Percentiles rank a stretch among this genome's conserved stretches.
phyloP scores from a whole-genome alignment of 2,797 vertebrate genomes.

The Propithecus deckenii region DNA sequence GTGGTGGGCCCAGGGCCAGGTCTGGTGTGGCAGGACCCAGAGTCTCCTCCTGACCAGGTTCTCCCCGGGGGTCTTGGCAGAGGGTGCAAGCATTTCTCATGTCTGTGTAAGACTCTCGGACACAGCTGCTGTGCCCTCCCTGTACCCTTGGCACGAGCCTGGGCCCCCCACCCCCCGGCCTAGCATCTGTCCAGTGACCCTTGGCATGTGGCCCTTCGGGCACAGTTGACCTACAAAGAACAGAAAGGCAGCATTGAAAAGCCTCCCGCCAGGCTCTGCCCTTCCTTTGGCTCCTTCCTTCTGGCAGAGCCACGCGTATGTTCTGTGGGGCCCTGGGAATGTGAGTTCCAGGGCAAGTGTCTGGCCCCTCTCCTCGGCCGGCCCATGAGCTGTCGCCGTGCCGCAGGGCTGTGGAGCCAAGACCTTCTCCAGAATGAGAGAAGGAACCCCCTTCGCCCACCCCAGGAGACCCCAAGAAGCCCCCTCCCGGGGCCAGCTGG shows the following conservation, averaged over 20 bases:
- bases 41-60: background rate
- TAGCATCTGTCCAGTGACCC: background rate
- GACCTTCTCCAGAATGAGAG: background rate
- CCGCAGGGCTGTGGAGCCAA: background rate
- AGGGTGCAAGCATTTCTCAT: background rate
- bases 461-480: background rate
- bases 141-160: too few relatives aligned
- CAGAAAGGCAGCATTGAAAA: background rate
- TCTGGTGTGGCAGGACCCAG: rapidly evolving
- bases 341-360: background rate
- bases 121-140: background rate
- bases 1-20: background rate
- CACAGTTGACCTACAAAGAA: background rate
- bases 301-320: background rate
- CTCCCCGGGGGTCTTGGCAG: rapidly evolving
- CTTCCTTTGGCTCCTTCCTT: background rate
- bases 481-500: too few relatives aligned
- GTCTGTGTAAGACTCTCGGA: background rate
- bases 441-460: background rate
- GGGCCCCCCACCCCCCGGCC: background rate
- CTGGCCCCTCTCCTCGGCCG: background rate
- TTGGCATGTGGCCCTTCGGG: background rate
- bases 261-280: background rate
- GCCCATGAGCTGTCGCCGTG: background rate
- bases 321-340: background rate